phyloP scores from a whole-genome alignment of 2,113 vertebrate genomes.

The Anolis carolinensis region DNA sequence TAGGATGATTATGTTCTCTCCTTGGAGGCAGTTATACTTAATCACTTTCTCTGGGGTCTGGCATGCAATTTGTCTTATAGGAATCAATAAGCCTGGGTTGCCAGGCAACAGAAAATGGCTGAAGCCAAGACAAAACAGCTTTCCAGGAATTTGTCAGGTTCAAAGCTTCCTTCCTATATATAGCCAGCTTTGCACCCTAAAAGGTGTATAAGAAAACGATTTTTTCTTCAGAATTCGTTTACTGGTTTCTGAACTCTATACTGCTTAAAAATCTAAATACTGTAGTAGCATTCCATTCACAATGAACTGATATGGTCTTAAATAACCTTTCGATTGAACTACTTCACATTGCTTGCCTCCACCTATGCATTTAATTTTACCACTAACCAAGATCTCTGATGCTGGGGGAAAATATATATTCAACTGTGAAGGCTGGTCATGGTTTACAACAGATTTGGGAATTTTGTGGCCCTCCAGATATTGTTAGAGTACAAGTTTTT shows the following conservation, averaged over 20 bases:
- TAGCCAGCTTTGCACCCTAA: neutral
- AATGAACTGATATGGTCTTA: neutral
- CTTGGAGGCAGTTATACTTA: neutral
- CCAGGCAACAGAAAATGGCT: constrained; percentile 9
- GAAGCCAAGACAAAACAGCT: neutral
- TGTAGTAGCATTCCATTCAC: neutral
- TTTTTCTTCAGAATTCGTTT: neutral
- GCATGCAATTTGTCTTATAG: neutral
- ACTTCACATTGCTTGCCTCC: constrained; percentile 9
- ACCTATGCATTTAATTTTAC: constrained; percentile 34
- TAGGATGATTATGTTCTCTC: constrained; percentile 1
- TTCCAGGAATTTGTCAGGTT: neutral
- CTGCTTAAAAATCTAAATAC: neutral
- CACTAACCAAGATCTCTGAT: no score
- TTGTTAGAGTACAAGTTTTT: no score
- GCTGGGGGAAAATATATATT: neutral
- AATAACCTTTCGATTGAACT: neutral
- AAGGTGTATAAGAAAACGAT: neutral
- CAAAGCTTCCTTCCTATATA: neutral
- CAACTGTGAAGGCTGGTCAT: neutral
- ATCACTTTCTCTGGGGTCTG: neutral
- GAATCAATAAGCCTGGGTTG: constrained; percentile 14
- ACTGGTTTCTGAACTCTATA: neutral
- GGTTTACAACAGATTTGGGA: no score
- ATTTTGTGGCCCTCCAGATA: no score